Evolutionary conservation across 2,113 vertebrate genomes (phyloP).

Genomic region (Natator depressus): DNA sequence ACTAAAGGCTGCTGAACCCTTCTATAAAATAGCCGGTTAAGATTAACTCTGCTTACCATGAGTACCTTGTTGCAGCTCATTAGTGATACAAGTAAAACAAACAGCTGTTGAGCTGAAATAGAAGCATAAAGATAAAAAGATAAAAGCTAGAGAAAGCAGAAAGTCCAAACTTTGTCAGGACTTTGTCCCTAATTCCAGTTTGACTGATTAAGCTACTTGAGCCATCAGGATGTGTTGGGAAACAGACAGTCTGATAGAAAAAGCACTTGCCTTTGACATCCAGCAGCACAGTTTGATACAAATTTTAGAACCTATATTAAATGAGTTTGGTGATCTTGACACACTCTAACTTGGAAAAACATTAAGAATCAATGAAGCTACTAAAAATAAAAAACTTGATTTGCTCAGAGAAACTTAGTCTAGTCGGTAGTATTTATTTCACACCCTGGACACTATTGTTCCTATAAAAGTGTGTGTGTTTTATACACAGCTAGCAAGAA

Average conservation of each 20-base stretch:
- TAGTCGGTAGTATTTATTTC: not conserved
- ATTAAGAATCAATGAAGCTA: not conserved
- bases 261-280: not conserved
- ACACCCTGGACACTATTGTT: not conserved
- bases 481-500: not conserved
- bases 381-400: not conserved
- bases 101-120: not conserved
- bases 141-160: not conserved
- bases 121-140: not conserved
- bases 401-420: not conserved
- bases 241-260: not conserved
- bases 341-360: no score
- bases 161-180: not conserved
- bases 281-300: not conserved
- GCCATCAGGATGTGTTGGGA: not conserved
- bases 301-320: not conserved
- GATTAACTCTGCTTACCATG: not conserved
- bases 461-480: not conserved
- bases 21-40: not conserved
- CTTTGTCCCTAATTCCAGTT: not conserved
- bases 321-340: not conserved
- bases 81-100: not conserved
- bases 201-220: not conserved
- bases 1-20: not conserved
- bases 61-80: not conserved